Evolutionary conservation across 2,113 vertebrate genomes (phyloP).

Genomic region (Albula glossodonta): DNA sequence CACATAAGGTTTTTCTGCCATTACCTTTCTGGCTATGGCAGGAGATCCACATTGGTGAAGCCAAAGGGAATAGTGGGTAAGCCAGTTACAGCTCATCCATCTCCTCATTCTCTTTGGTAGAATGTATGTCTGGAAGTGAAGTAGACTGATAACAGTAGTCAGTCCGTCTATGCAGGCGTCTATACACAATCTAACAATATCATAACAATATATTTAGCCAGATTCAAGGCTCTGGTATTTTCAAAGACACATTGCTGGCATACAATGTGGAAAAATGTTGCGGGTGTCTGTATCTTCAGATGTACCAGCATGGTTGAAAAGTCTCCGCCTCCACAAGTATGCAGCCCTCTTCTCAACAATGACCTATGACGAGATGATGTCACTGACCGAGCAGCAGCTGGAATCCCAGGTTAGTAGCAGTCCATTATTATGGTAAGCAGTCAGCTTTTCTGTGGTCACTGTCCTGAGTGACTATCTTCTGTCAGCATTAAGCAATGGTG

Average conservation of each 20-base stretch:
- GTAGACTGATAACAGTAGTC: neutral
- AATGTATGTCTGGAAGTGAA: neutral
- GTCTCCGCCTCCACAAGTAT: conserved; percentile 96
- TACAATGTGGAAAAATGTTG: neutral
- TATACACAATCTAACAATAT: neutral
- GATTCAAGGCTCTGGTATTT: neutral
- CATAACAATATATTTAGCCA: neutral
- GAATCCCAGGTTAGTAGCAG: conserved; percentile 83
- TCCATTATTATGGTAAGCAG: neutral
- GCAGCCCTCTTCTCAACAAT: conserved; percentile 94
- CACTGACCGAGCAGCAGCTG: conserved; percentile 89
- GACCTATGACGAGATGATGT: conserved; percentile 98
- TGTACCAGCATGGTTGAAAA: conserved; percentile 96
- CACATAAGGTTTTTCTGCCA: too few species aligned
- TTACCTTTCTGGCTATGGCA: too few species aligned
- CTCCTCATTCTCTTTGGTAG: neutral
- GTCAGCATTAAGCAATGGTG: neutral
- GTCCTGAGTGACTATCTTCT: neutral
- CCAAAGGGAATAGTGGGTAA: too few species aligned
- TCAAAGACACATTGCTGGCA: neutral
- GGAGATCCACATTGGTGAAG: too few species aligned
- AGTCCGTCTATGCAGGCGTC: neutral
- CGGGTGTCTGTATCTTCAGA: conserved; percentile 65
- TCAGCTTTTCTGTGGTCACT: neutral
- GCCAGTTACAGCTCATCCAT: too few species aligned